A percentile compares a stretch with the other conserved stretches of the same genome.
Evolutionary conservation across 1,140 invertebrate genomes (phyloP).

Genomic region (Musca domestica): DNA sequence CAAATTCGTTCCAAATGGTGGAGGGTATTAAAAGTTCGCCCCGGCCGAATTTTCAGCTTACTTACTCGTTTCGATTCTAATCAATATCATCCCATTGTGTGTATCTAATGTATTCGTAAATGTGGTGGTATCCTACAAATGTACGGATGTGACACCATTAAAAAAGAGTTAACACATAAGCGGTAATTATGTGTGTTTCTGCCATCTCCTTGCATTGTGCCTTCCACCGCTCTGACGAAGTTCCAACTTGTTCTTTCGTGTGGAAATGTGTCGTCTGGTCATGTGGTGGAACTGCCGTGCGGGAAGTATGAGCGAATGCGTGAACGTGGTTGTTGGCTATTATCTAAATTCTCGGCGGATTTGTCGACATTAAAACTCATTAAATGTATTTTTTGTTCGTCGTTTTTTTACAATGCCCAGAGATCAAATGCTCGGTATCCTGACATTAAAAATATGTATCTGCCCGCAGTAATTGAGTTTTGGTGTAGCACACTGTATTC

Average conservation of each 20-base stretch:
- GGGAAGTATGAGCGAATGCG: neutral
- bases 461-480: conserved; percentile 12
- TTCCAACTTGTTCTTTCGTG: neutral
- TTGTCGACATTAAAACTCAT: conserved; percentile 20
- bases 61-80: too few species aligned
- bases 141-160: conserved; percentile 16
- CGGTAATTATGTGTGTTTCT: conserved; percentile 17
- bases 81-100: too few species aligned
- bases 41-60: too few species aligned
- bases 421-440: neutral
- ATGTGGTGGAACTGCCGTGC: too few species aligned
- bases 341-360: conserved; percentile 16
- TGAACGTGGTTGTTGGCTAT: conserved; percentile 2
- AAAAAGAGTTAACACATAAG: conserved; percentile 22
- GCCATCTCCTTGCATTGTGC: neutral
- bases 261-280: too few species aligned
- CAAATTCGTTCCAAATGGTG: too few species aligned
- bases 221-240: neutral
- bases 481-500: conserved; percentile 7
- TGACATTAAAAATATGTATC: conserved; percentile 7
- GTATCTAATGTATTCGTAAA: too few species aligned
- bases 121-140: neutral
- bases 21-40: too few species aligned
- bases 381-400: neutral
- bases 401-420: neutral